phyloP scores from a whole-genome alignment of 2,113 vertebrate genomes.

The Nerophis lumbriciformis region DNA sequence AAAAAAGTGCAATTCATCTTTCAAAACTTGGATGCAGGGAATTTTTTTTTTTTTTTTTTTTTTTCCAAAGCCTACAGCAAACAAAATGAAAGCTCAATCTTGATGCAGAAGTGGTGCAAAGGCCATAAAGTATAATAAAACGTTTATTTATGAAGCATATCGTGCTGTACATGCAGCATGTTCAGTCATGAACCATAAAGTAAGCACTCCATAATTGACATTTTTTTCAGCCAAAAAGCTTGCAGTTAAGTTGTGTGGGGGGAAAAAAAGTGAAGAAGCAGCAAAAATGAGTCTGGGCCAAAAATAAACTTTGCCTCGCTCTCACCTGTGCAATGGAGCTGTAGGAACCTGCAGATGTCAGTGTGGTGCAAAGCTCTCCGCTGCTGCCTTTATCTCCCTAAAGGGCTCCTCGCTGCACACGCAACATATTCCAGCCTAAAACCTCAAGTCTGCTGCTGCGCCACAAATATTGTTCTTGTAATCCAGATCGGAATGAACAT shows the following conservation, averaged over 20 bases:
- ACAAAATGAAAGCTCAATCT: background rate
- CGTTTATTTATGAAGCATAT: slow-evolving; percentile 32
- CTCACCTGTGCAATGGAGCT: slow-evolving; percentile 36
- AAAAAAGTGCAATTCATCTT: too few species aligned
- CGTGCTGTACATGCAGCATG: slow-evolving; percentile 12
- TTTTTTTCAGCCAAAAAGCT: slow-evolving; percentile 38
- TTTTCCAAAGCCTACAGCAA: too few species aligned
- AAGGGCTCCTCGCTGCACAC: slow-evolving; percentile 57
- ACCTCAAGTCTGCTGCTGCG: slow-evolving; percentile 70
- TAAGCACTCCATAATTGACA: slow-evolving; percentile 29
- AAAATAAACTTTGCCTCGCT: background rate
- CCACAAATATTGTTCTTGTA: slow-evolving; percentile 77
- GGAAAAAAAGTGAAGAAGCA: slow-evolving; percentile 1
- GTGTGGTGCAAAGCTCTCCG: slow-evolving; percentile 60
- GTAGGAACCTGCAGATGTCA: slow-evolving; percentile 77
- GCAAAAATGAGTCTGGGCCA: background rate
- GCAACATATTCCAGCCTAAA: slow-evolving; percentile 66
- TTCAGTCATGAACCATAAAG: slow-evolving; percentile 39
- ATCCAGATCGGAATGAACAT: slow-evolving; percentile 68
- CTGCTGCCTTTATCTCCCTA: slow-evolving; percentile 51
- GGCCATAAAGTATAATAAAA: slow-evolving; percentile 12
- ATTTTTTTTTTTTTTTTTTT: too few species aligned
- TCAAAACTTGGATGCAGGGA: too few species aligned
- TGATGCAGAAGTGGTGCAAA: slow-evolving; percentile 3
- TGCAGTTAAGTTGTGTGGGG: slow-evolving; percentile 39